Conservation (phyloP, 1,140 invertebrate species). For the Maniola jurtina region DNA sequence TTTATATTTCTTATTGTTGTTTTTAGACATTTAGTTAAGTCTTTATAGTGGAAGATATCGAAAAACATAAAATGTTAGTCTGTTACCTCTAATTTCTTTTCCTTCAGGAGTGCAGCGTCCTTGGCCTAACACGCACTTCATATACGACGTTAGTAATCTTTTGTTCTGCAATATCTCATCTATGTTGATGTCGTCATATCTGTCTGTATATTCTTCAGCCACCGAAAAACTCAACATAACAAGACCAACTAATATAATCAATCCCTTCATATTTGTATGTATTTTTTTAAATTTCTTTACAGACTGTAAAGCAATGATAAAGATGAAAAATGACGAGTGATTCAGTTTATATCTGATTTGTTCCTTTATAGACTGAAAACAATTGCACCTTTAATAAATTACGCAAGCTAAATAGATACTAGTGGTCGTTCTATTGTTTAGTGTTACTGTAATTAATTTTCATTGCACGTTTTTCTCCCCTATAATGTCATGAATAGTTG, state of each 20-base stretch:
- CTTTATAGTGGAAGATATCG: too few species aligned
- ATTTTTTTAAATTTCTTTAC: not conserved
- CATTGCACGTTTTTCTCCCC: too few species aligned
- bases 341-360: not conserved
- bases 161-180: slow-evolving; percentile 84
- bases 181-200: slow-evolving; percentile 86
- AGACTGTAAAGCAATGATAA: not conserved
- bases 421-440: too few species aligned
- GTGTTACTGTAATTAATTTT: too few species aligned
- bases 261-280: slow-evolving; percentile 2
- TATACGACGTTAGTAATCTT: slow-evolving; percentile 83
- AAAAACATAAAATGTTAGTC: not conserved
- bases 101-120: slow-evolving; percentile 85
- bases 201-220: slow-evolving; percentile 81
- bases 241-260: not conserved
- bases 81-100: not conserved
- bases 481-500: too few species aligned
- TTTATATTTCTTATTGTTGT: too few species aligned
- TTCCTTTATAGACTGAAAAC: not conserved
- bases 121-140: slow-evolving; percentile 83
- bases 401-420: too few species aligned
- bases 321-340: not conserved
- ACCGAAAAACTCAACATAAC: slow-evolving; percentile 8
- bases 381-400: not conserved
- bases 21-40: too few species aligned